Percentiles rank a stretch among this genome's conserved stretches.
Evolutionary conservation across 2,888 invertebrate genomes (phyloP).

Genomic region (Carterocephalus palaemon): DNA sequence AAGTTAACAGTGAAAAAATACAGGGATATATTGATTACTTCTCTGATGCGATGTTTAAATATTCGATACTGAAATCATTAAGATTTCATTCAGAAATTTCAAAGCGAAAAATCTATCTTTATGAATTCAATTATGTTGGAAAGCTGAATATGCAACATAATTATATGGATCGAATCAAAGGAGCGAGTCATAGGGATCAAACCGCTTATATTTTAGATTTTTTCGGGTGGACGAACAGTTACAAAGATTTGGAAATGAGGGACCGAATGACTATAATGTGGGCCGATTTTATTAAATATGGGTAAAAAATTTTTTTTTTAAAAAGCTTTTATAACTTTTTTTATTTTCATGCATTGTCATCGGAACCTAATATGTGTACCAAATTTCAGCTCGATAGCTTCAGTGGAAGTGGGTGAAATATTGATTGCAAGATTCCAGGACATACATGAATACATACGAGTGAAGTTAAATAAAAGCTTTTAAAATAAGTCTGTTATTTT

Average conservation of each 20-base stretch:
- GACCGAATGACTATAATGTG: constrained; percentile 65
- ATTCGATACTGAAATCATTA: constrained; percentile 58
- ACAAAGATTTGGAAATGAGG: constrained; percentile 56
- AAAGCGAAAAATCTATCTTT: constrained; percentile 51
- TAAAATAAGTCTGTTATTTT: constrained; percentile 3
- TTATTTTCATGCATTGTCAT: too few relatives aligned
- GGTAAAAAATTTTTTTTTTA: constrained; percentile 37
- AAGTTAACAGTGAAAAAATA: constrained; percentile 45
- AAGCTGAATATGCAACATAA: constrained; percentile 54
- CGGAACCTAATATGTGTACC: too few relatives aligned
- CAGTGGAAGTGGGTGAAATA: too few relatives aligned
- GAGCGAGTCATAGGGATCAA: constrained; percentile 69
- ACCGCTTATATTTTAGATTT: constrained; percentile 64
- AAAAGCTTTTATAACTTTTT: neutral
- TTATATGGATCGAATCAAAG: constrained; percentile 58
- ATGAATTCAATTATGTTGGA: constrained; percentile 65
- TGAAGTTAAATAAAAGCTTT: too few relatives aligned
- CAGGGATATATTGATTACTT: constrained; percentile 61
- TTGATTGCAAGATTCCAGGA: too few relatives aligned
- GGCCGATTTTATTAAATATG: constrained; percentile 62
- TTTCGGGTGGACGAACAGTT: constrained; percentile 47
- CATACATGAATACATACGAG: too few relatives aligned
- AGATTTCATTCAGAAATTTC: constrained; percentile 49
- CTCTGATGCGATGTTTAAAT: constrained; percentile 68
- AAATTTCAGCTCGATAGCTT: too few relatives aligned